These are phyloP conservation scores for Heterodera carotae DNA, from an alignment of 1,140 invertebrate genomes.

Conservation along the genomic window DNA sequence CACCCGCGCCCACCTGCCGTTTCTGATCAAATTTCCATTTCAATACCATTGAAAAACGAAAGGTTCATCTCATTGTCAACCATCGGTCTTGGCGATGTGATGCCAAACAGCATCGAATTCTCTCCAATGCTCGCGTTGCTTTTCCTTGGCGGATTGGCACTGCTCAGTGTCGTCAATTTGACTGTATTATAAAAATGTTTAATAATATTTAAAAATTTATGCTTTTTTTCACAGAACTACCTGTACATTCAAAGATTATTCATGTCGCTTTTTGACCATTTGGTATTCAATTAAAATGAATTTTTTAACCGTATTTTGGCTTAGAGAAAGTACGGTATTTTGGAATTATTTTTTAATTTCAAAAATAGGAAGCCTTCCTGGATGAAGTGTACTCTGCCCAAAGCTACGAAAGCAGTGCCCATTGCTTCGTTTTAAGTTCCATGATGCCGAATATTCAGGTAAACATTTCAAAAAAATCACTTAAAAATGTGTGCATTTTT, in stretches of 20 bases:
- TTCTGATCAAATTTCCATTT: no score
- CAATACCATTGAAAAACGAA: no score
- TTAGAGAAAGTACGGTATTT: no score
- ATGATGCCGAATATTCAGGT: conserved; percentile 41
- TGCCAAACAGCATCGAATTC: conserved; percentile 53
- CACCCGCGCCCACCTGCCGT: no score
- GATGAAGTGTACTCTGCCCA: conserved; percentile 40
- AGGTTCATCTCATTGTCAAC: conserved; percentile 28
- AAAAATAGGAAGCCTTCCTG: conserved; percentile 29
- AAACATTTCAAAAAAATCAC: conserved; percentile 4
- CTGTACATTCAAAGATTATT: conserved; percentile 32
- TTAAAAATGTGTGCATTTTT: conserved; percentile 33
- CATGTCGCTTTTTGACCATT: conserved; percentile 23
- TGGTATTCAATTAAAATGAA: conserved; percentile 1
- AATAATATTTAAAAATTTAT: background rate
- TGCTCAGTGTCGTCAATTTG: conserved; percentile 45
- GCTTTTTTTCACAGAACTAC: conserved; percentile 3
- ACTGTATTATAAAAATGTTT: conserved; percentile 35
- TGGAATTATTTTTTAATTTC: background rate
- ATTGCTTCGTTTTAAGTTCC: conserved; percentile 41
- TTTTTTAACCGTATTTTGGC: no score
- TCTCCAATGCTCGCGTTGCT: conserved; percentile 44
- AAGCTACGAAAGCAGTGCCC: conserved; percentile 27
- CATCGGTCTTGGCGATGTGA: conserved; percentile 49
- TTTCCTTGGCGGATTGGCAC: conserved; percentile 42